phyloP scores from a whole-genome alignment of 1,140 invertebrate genomes.

The Thrips palmi region DNA sequence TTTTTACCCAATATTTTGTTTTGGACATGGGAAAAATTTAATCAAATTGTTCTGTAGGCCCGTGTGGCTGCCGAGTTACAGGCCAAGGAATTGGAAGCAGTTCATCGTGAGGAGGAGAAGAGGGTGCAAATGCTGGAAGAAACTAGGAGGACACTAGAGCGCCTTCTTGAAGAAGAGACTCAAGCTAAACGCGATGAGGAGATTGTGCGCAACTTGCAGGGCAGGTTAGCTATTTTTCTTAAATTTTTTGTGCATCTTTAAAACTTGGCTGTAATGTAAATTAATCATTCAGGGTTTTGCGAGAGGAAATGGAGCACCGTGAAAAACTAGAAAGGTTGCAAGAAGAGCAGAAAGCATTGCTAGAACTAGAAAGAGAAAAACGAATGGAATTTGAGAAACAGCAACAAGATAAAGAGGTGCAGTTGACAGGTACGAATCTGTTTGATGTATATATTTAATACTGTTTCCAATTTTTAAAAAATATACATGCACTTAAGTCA shows the following conservation, averaged over 20 bases:
- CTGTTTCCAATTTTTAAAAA: constrained; percentile 3
- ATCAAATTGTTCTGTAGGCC: constrained; percentile 26
- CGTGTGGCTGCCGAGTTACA: constrained; percentile 44
- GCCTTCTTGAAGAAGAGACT: constrained; percentile 54
- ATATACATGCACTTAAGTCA: neutral
- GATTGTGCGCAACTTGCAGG: constrained; percentile 54
- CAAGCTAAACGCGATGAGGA: constrained; percentile 69
- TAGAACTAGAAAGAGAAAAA: constrained; percentile 53
- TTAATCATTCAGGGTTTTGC: constrained; percentile 35
- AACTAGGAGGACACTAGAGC: constrained; percentile 42
- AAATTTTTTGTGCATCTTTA: constrained; percentile 1
- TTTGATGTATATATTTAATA: constrained; percentile 8
- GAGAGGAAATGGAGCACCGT: constrained; percentile 65
- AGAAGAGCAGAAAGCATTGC: constrained; percentile 47
- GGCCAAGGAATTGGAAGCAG: constrained; percentile 37
- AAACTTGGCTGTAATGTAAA: neutral
- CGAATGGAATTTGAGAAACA: constrained; percentile 48
- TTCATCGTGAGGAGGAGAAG: no score
- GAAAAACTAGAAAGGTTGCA: constrained; percentile 59
- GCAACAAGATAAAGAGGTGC: constrained; percentile 48
- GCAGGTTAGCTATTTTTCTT: constrained; percentile 23
- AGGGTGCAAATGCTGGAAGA: constrained; percentile 54
- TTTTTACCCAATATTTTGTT: constrained; percentile 1
- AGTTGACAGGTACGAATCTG: constrained; percentile 34
- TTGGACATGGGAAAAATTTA: neutral